These are phyloP conservation scores for Pristionchus exspectatus DNA, from an alignment of 2,888 invertebrate genomes.

Conservation along the genomic window DNA sequence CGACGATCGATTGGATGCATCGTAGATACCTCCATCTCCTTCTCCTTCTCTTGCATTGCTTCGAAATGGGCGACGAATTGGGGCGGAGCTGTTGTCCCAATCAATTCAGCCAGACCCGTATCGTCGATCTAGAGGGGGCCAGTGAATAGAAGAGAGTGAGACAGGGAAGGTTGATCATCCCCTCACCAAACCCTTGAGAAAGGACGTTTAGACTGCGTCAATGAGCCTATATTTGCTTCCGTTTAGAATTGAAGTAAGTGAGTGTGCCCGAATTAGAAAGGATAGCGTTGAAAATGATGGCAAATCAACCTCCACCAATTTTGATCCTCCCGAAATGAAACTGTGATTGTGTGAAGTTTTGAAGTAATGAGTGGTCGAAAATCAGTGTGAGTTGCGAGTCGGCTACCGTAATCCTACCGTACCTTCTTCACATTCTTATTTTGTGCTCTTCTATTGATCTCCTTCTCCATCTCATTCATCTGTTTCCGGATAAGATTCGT, in stretches of 20 bases:
- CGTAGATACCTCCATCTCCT: constrained; percentile 11
- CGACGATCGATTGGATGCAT: background rate
- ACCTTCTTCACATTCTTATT: constrained; percentile 78
- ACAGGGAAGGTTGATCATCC: background rate
- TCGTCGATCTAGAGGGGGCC: constrained; percentile 73
- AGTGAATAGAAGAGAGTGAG: constrained; percentile 51
- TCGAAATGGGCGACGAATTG: constrained; percentile 57
- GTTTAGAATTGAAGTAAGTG: constrained; percentile 2
- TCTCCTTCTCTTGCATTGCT: constrained; percentile 55
- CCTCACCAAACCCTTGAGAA: background rate
- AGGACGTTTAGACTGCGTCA: background rate
- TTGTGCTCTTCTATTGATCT: constrained; percentile 82
- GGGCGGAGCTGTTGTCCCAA: constrained; percentile 63
- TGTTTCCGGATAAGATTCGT: constrained; percentile 83
- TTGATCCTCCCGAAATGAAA: constrained; percentile 7
- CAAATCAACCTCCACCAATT: constrained; percentile 13
- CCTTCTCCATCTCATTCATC: constrained; percentile 86
- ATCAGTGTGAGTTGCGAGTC: background rate
- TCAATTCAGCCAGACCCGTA: constrained; percentile 74
- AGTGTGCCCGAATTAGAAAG: constrained; percentile 3
- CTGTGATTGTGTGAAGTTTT: background rate
- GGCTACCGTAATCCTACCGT: constrained; percentile 31
- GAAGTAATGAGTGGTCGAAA: background rate
- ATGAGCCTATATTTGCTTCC: background rate
- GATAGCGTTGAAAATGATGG: constrained; percentile 28